These are phyloP conservation scores for Trichonephila inaurata DNA, from an alignment of 1,140 invertebrate species.

Conservation along the genomic window DNA sequence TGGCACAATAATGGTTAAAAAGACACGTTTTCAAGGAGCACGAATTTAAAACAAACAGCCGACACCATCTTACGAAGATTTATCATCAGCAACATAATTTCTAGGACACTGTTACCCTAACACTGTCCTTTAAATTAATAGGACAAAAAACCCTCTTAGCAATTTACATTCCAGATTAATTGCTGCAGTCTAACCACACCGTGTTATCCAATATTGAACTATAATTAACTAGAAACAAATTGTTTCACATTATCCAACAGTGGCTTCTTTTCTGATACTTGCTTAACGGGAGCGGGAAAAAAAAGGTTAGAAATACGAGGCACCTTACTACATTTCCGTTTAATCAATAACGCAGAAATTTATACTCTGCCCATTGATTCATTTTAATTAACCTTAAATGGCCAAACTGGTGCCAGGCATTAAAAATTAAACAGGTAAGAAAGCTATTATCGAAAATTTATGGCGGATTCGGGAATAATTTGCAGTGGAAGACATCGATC, in stretches of 20 bases:
- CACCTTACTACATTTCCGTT: neutral
- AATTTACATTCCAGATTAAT: conserved; percentile 32
- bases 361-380: conserved; percentile 47
- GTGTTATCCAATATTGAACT: conserved; percentile 32
- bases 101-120: too few species aligned
- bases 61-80: too few species aligned
- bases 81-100: too few species aligned
- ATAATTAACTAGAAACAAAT: conserved; percentile 53
- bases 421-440: conserved; percentile 52
- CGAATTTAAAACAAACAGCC: too few species aligned
- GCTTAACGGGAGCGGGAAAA: neutral
- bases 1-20: too few species aligned
- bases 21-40: too few species aligned
- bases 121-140: neutral
- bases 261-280: neutral
- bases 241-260: neutral
- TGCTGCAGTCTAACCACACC: neutral
- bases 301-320: neutral
- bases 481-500: conserved; percentile 7
- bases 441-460: conserved; percentile 57
- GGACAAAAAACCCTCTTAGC: neutral
- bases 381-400: conserved; percentile 62
- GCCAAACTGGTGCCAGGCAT: conserved; percentile 48
- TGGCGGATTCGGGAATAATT: conserved; percentile 20
- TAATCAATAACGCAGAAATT: conserved; percentile 38